Base-by-base conservation (phyloP, 2,113 vertebrate species). In the Thalassoma bifasciatum region DNA sequence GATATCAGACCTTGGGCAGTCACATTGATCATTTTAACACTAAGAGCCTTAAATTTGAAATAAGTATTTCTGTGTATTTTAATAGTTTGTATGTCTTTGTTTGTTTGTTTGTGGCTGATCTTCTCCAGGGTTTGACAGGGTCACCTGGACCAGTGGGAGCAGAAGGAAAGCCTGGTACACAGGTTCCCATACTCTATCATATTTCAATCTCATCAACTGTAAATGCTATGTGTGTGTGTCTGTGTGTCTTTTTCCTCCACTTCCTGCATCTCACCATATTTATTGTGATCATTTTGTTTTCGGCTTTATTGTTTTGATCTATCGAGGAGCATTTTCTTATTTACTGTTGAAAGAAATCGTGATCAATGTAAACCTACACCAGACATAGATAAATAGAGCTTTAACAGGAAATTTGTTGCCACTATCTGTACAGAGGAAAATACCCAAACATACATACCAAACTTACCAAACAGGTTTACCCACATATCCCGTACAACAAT, bases 81-180 rank as follows among this genome's bases (percentile, higher is more conserved):
- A 17, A 46, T 7, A 46, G 17, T 46, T 16, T 14, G 17, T 16
- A 19, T 46, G 36, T n/a, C n/a, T n/a, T n/a, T n/a, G n/a, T 66
- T 17, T 60, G 17, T 83, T 11, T 82, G 73, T 78, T 12, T 76
- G 1, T 82, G 38, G 9, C 75, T 69, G 67, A 21, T 74, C 37
- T 54, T 19, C 88, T 52, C 9, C 88, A 97, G 96, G 96, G 96
- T 90, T 91, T 83, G 1, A 87, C 77, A 38, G 96, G 95, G 17
- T 58, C 81, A 69, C 91, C 83, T 0, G 96, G 96, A 92, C 86
- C 87, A 77, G 81, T 83, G 87, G 94, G 94, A 93, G 64, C 92
- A 85, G 93, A 94, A 94, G 94, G 94, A 95, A 95, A 95, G 94
- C 93, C 94, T 94, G 94, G 94, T 95, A 95, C 93, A 95, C 94